Percentiles rank a stretch among this genome's conserved stretches.
Evolutionary conservation across 1,140 invertebrate species (phyloP).

Genomic region (Hetaerina americana): DNA sequence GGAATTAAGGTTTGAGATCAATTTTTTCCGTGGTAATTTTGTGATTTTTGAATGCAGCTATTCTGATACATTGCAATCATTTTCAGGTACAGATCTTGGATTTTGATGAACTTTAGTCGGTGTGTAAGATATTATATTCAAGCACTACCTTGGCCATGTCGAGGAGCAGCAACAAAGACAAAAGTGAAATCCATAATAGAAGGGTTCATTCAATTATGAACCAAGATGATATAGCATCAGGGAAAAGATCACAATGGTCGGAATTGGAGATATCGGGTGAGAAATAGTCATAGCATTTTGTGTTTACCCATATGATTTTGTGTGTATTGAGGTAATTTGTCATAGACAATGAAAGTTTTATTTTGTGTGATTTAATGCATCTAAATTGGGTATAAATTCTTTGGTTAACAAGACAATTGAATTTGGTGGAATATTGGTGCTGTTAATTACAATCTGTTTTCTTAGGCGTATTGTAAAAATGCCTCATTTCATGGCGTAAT

Average conservation of each 20-base stretch:
- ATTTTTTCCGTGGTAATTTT: neutral
- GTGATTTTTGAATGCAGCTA: neutral
- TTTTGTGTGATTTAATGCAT: conserved; percentile 6
- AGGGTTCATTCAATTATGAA: conserved; percentile 85
- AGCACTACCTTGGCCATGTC: neutral
- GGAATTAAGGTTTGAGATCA: too few species aligned
- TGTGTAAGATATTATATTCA: neutral
- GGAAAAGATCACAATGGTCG: conserved; percentile 81
- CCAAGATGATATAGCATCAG: conserved; percentile 75
- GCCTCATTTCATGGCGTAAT: too few species aligned
- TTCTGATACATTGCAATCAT: neutral
- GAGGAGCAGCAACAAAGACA: neutral
- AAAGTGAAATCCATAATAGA: conserved; percentile 28
- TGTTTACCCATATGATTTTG: neutral
- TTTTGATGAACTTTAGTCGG: neutral
- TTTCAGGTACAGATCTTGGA: neutral
- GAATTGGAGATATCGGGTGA: conserved; percentile 57
- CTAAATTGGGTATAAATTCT: conserved; percentile 26
- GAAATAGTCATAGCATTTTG: conserved; percentile 9
- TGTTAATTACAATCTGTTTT: neutral
- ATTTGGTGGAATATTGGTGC: conserved; percentile 28
- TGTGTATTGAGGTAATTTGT: neutral
- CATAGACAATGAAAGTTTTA: neutral
- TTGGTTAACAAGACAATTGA: conserved; percentile 18
- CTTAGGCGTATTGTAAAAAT: too few species aligned